Conservation (phyloP, 1,140 invertebrate species). For the Meloidogyne floridensis region DNA sequence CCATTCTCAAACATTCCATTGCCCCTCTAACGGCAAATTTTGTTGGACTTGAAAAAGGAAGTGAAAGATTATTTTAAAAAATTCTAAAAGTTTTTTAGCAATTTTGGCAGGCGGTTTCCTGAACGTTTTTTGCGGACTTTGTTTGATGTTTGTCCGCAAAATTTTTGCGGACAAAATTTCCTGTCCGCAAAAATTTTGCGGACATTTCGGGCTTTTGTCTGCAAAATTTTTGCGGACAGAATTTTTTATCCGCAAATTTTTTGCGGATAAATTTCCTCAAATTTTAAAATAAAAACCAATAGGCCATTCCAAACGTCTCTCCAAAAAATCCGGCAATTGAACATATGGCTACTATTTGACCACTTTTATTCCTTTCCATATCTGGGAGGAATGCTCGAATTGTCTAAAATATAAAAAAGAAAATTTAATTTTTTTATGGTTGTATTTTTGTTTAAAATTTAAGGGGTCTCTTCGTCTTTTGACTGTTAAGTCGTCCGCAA, state of each 20-base stretch:
- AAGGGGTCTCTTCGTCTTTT: too few relatives aligned
- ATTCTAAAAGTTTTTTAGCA: too few relatives aligned
- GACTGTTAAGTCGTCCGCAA: not conserved
- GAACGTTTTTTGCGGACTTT: too few relatives aligned
- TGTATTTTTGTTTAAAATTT: not conserved
- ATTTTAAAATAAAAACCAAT: conserved; percentile 43
- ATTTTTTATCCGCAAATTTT: too few relatives aligned
- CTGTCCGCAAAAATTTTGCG: too few relatives aligned
- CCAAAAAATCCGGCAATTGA: conserved; percentile 63
- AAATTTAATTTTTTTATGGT: not conserved
- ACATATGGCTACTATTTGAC: conserved; percentile 63
- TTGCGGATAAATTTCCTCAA: too few relatives aligned
- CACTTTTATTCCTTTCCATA: conserved; percentile 55
- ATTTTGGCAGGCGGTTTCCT: too few relatives aligned
- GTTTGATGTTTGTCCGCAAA: too few relatives aligned
- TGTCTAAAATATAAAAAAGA: conserved; percentile 47
- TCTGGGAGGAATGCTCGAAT: conserved; percentile 59
- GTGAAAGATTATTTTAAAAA: not conserved
- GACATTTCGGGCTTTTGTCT: too few relatives aligned
- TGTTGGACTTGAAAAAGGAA: conserved; percentile 51
- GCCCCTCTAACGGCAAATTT: conserved; percentile 65
- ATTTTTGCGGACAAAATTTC: not conserved
- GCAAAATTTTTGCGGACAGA: too few relatives aligned
- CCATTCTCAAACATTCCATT: conserved; percentile 65
- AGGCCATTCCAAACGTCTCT: conserved; percentile 63